Base-by-base conservation (phyloP, 2,797 vertebrate genomes). In the Pogoniulus pusillus region DNA sequence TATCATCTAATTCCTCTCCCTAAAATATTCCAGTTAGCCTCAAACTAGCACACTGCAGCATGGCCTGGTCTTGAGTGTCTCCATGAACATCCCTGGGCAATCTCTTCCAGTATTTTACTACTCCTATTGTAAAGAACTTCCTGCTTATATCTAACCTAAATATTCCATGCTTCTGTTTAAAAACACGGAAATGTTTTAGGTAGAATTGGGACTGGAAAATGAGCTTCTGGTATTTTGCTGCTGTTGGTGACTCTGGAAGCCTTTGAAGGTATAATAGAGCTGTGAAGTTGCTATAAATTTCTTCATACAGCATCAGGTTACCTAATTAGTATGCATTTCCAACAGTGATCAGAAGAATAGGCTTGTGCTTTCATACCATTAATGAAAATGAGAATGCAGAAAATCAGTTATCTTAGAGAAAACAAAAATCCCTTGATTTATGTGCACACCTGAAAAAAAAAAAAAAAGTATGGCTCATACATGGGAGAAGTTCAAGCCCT, bases 271-370 rank as follows among this genome's bases (percentile, higher is more conserved):
- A 18, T 6, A 65, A 69, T 5, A 71, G 58, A 65, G 16, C 51
- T 89, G 35, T 94, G 65, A 94, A 85, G 62, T 68, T 92, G 32
- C 51, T 90, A 29, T 51, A 58, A 70, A 90, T 93, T 66, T 91
- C 4, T 35, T 85, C 35, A 58, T 22, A 60, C 19, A 73, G 12
- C 30, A 43, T 58, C 0, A 0, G 43, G 16, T 49, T 82, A 23
- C 66, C 47, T 77, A 87, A 91, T 95, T 90, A 86, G 47, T 53
- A 35, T 68, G 13, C 7, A 3, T 90, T 91, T 32, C 49, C 13
- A 9, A 54, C 69, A 68, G 30, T 30, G 82, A 89, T 91, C 76
- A 82, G 89, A 90, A 76, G 54, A 87, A 58, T 41, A 85, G 69
- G 17, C 19, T 91, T 20, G 18, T 92, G 45, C 32, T 93, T 90